phyloP scores from a whole-genome alignment of 1,140 invertebrate species.

The Micrasema longulum region DNA sequence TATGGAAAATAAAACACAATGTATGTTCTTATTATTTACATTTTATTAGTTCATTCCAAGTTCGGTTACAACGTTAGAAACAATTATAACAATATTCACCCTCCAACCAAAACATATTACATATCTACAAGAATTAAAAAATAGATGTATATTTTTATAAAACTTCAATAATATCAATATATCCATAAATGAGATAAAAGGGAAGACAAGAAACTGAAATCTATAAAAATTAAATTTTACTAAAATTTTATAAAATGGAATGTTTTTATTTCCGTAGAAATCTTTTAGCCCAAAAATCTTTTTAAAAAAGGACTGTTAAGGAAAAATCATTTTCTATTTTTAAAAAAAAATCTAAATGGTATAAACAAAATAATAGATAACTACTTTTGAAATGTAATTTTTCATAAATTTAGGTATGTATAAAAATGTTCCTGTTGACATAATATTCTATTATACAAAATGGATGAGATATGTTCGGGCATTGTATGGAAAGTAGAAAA shows the following conservation, averaged over 20 bases:
- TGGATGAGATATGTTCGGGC: conserved; percentile 7
- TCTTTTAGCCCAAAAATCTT: too few relatives aligned
- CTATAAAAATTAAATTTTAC: too few relatives aligned
- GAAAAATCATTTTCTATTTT: too few relatives aligned
- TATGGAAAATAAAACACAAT: too few relatives aligned
- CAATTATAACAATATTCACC: conserved; percentile 10
- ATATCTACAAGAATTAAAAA: neutral
- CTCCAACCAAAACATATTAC: conserved; percentile 21
- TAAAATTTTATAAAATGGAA: too few relatives aligned
- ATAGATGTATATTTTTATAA: too few relatives aligned
- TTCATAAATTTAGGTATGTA: too few relatives aligned
- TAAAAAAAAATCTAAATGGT: too few relatives aligned
- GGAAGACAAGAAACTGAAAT: neutral
- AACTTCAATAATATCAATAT: neutral
- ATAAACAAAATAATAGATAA: too few relatives aligned
- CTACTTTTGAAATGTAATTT: too few relatives aligned
- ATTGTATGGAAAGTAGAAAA: conserved; percentile 5
- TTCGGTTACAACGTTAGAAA: conserved; percentile 20
- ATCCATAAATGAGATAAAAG: neutral
- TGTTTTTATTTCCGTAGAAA: too few relatives aligned
- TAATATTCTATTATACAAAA: neutral
- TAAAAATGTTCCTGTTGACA: neutral
- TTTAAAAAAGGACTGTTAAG: too few relatives aligned
- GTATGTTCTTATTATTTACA: conserved; percentile 25
- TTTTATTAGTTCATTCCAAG: conserved; percentile 23